A percentile compares a stretch with the other conserved stretches of the same genome.
Evolutionary conservation across 1,140 invertebrate genomes (phyloP).

Genomic region (Streblospio benedicti): DNA sequence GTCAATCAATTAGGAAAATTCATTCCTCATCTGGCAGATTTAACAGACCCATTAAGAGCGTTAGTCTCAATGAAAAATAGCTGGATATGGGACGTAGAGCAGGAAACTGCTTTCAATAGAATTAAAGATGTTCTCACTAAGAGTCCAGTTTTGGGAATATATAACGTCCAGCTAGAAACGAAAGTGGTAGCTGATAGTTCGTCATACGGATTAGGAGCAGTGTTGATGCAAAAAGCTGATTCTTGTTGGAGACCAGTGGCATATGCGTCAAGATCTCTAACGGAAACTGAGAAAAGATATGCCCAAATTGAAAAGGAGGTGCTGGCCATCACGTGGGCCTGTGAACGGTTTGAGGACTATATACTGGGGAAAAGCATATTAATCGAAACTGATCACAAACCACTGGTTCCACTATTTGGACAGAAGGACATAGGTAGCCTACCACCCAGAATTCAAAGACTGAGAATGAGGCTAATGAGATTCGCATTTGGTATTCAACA

Average conservation of each 20-base stretch:
- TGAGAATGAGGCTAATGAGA: background rate
- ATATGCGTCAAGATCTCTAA: slow-evolving; percentile 38
- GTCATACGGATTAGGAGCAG: slow-evolving; percentile 39
- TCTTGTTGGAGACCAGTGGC: slow-evolving; percentile 32
- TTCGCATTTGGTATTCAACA: background rate
- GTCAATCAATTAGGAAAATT: slow-evolving; percentile 23
- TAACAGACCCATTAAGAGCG: background rate
- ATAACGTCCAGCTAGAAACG: slow-evolving; percentile 20
- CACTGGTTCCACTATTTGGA: background rate
- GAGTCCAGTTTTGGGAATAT: slow-evolving; percentile 26
- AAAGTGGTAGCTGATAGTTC: slow-evolving; percentile 28
- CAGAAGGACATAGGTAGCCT: slow-evolving; percentile 2
- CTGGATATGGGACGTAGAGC: slow-evolving; percentile 5
- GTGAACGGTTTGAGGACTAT: slow-evolving; percentile 30
- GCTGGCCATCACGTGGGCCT: slow-evolving; percentile 47
- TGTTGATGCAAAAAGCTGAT: slow-evolving; percentile 44
- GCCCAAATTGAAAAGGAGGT: slow-evolving; percentile 49
- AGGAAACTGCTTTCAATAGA: slow-evolving; percentile 17
- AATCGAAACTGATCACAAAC: slow-evolving; percentile 1
- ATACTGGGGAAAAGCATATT: slow-evolving; percentile 35
- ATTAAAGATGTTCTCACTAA: slow-evolving; percentile 21
- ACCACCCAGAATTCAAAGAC: background rate
- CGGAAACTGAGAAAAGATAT: slow-evolving; percentile 17
- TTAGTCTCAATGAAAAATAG: slow-evolving; percentile 10
- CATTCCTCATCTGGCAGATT: slow-evolving; percentile 11